These are phyloP conservation scores for Delia radicum DNA, from an alignment of 1,140 invertebrate species.

Conservation along the genomic window DNA sequence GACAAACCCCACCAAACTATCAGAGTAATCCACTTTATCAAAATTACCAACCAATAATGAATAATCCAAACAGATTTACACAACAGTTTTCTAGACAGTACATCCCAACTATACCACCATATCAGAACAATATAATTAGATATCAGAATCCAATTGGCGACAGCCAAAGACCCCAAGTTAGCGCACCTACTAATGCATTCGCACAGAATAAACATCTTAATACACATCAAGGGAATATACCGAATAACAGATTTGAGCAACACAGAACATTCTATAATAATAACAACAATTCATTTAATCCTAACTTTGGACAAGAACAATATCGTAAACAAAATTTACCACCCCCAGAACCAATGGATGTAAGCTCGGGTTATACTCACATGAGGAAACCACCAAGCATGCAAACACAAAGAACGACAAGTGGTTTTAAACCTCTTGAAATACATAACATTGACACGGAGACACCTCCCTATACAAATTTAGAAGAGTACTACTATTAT, in stretches of 20 bases:
- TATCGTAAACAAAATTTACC: not conserved
- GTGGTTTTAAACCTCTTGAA: not conserved
- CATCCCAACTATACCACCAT: no score
- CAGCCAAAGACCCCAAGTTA: no score
- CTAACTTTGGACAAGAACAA: not conserved
- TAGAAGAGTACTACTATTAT: not conserved
- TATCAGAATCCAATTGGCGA: no score
- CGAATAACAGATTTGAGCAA: not conserved
- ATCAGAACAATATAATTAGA: no score
- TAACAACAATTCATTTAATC: not conserved
- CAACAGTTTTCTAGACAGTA: no score
- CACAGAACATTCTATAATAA: not conserved
- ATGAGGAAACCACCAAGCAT: not conserved
- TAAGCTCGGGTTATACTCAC: not conserved
- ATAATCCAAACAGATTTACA: no score
- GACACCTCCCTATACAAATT: not conserved
- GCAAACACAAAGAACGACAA: not conserved
- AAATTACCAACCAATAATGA: no score
- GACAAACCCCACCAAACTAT: no score
- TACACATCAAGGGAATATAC: no score
- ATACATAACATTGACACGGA: not conserved
- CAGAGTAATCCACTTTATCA: no score
- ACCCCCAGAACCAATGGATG: not conserved
- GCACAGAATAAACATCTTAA: no score
- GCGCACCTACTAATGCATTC: no score